Percentiles rank a stretch among this genome's conserved stretches.
Evolutionary conservation across 2,797 vertebrate genomes (phyloP).

Genomic region (Mormyrus hasselquistii): DNA sequence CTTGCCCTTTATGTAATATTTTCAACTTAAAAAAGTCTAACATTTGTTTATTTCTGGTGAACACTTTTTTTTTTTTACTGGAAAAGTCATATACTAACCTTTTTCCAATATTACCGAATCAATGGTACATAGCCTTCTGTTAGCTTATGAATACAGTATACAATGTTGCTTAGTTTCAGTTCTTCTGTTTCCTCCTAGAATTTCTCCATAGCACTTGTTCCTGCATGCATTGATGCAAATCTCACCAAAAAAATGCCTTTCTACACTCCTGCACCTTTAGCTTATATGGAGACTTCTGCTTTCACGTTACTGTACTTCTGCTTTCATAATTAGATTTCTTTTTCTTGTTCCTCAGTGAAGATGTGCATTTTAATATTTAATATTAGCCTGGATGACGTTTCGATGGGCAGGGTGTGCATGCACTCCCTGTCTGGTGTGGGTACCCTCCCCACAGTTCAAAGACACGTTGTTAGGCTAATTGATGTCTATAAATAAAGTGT

Average conservation of each 20-base stretch:
- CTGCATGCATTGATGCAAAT: background rate
- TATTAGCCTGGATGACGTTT: background rate
- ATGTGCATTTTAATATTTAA: background rate
- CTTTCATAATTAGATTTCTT: background rate
- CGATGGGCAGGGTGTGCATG: background rate
- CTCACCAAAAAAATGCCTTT: background rate
- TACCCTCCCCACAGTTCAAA: background rate
- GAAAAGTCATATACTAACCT: background rate
- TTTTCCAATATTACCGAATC: background rate
- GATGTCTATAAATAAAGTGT: background rate
- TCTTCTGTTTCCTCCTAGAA: background rate
- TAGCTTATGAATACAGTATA: background rate
- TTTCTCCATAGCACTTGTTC: background rate
- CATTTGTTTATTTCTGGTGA: background rate
- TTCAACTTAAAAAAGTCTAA: background rate
- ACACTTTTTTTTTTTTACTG: background rate
- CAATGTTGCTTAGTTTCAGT: background rate
- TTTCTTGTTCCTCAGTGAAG: background rate
- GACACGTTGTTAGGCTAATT: background rate
- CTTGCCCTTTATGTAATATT: background rate
- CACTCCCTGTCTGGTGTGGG: background rate
- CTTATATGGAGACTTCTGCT: background rate
- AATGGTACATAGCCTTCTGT: background rate
- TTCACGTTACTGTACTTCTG: background rate
- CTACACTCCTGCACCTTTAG: background rate